Base-by-base conservation (phyloP, 1,140 invertebrate species). In the Paraescarpia echinospica region DNA sequence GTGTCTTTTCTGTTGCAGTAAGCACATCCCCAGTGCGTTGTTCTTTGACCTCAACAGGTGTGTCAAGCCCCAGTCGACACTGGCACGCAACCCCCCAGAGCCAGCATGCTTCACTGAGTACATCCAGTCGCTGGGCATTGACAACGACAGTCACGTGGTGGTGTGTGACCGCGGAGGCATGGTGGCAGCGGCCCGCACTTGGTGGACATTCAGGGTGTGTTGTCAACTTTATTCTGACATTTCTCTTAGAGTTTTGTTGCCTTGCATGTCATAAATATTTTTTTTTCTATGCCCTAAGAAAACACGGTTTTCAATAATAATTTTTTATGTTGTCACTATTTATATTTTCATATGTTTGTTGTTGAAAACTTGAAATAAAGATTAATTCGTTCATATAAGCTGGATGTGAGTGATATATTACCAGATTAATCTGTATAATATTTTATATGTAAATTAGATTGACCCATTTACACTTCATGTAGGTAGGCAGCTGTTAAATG, bases 181-280 rank as follows among this genome's bases (percentile, higher is more conserved):
- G 51, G 31, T 88, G 1, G n/a, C 12, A 18, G 92, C 92, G 0
- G 51, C 59, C n/a, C 14, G 92, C 27, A 41, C 92, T 9, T 92
- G 92, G 92, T 92, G 92, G 92, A 77, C 88, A 89, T 89, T 92
- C 41, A 92, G 92, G 88, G 92, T 89, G 33, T 18, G 92, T 91
- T 4, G 5, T 77, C 22, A 51, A 51, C 22, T 77, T 77, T 18
- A 31, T 77, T 77, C 59, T 77, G 59, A 4, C 12, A 4, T 77
- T 77, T 77, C 59, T 77, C 59, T 77, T 41, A 41, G 41, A 77
- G 59, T 77, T 31, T 77, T 77, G 59, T 77, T 77, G 59, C 59
- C 14, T 12, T 77, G 59, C 8, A 77, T 77, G 2, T 27, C 6
- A 77, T 27, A 22, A 77, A 27, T 77, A 5, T 77, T 77, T 22